These are phyloP conservation scores for Seira sanloemensis DNA, from an alignment of 2,888 invertebrate genomes.

Conservation along the genomic window DNA sequence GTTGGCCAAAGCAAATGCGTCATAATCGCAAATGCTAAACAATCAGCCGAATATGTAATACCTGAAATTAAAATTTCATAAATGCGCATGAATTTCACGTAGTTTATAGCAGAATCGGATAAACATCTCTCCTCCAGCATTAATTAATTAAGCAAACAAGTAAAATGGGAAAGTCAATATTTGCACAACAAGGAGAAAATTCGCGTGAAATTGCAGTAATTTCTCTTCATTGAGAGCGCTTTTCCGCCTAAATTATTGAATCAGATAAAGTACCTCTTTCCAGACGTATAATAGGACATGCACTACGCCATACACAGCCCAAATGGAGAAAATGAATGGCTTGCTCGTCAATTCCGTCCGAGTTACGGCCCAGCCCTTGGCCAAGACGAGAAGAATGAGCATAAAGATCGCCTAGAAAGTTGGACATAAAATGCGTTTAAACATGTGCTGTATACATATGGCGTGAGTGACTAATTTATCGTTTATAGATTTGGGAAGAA, in stretches of 20 bases:
- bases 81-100: conserved; percentile 10
- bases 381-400: conserved; percentile 91
- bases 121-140: too few relatives aligned
- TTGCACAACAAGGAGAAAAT: neutral
- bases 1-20: conserved; percentile 97
- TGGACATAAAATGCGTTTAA: too few relatives aligned
- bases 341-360: conserved; percentile 92
- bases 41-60: conserved; percentile 96
- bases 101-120: too few relatives aligned
- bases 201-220: neutral
- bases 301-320: conserved; percentile 93
- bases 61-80: conserved; percentile 83
- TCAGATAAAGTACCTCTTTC: conserved; percentile 87
- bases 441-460: too few relatives aligned
- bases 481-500: conserved; percentile 61
- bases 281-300: conserved; percentile 95
- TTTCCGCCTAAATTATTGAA: neutral
- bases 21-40: conserved; percentile 95
- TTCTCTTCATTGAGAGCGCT: neutral
- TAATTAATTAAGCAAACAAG: too few relatives aligned
- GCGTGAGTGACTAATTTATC: too few relatives aligned
- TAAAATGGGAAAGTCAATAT: conserved; percentile 67
- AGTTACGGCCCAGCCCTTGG: conserved; percentile 84
- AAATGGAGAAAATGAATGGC: conserved; percentile 88
- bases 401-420: conserved; percentile 90